These are phyloP conservation scores for Trichonephila inaurata DNA, from an alignment of 1,140 invertebrate genomes.

Conservation along the genomic window DNA sequence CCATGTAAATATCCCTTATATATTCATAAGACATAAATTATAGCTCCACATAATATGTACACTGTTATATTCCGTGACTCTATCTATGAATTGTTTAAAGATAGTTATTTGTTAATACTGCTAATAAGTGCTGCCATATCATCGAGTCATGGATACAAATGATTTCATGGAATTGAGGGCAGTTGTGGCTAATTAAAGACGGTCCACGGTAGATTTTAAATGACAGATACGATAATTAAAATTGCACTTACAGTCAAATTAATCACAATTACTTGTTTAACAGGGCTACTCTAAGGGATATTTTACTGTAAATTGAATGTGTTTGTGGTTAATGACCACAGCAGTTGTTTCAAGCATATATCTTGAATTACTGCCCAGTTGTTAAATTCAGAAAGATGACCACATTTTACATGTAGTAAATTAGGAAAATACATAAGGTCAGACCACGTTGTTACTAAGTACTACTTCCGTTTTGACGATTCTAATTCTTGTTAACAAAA, in stretches of 20 bases:
- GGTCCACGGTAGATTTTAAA: slow-evolving; percentile 41
- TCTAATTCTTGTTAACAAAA: no score
- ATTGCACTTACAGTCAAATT: slow-evolving; percentile 40
- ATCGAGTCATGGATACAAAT: slow-evolving; percentile 48
- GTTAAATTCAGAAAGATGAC: no score
- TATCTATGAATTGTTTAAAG: not conserved
- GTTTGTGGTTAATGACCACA: not conserved
- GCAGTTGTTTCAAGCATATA: not conserved
- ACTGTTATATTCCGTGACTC: not conserved
- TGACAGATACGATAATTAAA: slow-evolving; percentile 62
- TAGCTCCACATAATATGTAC: not conserved
- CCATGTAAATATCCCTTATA: not conserved
- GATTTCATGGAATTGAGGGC: slow-evolving; percentile 18
- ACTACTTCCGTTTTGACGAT: no score
- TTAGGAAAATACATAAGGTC: no score
- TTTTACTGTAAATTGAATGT: not conserved
- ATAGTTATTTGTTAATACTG: slow-evolving; percentile 37
- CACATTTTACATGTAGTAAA: no score
- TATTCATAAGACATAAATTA: not conserved
- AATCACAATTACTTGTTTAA: slow-evolving; percentile 18
- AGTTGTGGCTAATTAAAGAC: slow-evolving; percentile 51
- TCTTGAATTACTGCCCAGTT: not conserved
- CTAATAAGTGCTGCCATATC: slow-evolving; percentile 30
- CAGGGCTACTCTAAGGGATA: not conserved
- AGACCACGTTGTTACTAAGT: no score